Percentiles rank a stretch among this genome's conserved stretches.
phyloP scores from a whole-genome alignment of 2,797 vertebrate genomes.

The Carcharodon carcharias region DNA sequence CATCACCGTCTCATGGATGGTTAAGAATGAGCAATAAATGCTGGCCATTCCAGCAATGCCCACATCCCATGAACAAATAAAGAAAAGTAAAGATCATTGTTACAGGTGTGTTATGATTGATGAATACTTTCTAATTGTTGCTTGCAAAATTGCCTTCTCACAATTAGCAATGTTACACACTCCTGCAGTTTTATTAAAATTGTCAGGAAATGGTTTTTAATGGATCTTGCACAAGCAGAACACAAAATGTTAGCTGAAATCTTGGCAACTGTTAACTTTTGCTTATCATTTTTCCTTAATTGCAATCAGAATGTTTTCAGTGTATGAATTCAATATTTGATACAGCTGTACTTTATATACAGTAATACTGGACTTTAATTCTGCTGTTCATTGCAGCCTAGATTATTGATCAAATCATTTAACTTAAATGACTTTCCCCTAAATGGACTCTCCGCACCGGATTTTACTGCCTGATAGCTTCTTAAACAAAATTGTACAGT shows the following conservation, averaged over 20 bases:
- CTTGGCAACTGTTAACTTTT: neutral
- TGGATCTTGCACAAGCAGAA: neutral
- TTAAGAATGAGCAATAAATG: neutral
- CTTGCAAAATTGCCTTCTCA: neutral
- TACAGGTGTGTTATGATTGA: neutral
- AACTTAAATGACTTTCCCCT: neutral
- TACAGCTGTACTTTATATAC: neutral
- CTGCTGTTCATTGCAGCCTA: neutral
- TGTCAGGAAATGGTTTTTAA: neutral
- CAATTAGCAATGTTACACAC: neutral
- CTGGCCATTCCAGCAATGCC: neutral
- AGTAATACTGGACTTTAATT: neutral
- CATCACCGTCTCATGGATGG: neutral
- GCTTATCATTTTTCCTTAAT: neutral
- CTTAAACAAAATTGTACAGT: neutral
- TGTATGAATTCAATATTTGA: neutral
- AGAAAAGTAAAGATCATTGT: neutral
- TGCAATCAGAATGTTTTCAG: neutral
- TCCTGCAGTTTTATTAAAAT: conserved; percentile 7
- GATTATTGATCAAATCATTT: conserved; percentile 17
- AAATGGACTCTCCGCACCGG: neutral
- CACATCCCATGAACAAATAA: neutral
- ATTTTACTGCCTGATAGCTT: neutral
- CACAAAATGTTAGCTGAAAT: neutral
- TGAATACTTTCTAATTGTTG: neutral